phyloP scores from a whole-genome alignment of 1,140 invertebrate species.

The Nasonia giraulti region DNA sequence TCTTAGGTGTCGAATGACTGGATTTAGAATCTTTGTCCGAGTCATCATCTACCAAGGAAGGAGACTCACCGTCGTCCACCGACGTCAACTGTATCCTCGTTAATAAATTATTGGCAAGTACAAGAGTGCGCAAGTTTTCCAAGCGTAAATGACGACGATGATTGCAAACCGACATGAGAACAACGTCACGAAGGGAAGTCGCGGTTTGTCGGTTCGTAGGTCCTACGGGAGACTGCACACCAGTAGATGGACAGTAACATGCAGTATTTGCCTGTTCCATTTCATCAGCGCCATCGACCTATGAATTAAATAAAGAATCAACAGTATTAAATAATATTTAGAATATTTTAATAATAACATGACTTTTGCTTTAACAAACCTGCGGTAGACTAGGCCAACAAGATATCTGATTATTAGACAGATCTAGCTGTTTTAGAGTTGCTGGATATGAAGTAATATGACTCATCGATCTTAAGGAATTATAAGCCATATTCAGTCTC shows the following conservation, averaged over 20 bases:
- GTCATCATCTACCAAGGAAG: slow-evolving; percentile 63
- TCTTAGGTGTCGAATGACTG: slow-evolving; percentile 62
- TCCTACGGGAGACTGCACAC: slow-evolving; percentile 73
- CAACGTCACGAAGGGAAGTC: slow-evolving; percentile 80
- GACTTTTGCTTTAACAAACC: slow-evolving; percentile 60
- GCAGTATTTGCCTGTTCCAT: slow-evolving; percentile 78
- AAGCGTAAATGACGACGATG: slow-evolving; percentile 88
- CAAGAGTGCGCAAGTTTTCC: slow-evolving; percentile 86
- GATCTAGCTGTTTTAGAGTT: slow-evolving; percentile 91
- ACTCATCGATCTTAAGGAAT: slow-evolving; percentile 89
- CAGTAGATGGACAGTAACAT: slow-evolving; percentile 68
- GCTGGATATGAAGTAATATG: slow-evolving; percentile 92
- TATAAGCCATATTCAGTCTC: slow-evolving; percentile 93
- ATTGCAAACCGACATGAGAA: slow-evolving; percentile 86
- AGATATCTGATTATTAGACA: slow-evolving; percentile 94
- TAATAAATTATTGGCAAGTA: slow-evolving; percentile 90
- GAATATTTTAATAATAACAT: not conserved
- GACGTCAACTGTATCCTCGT: slow-evolving; percentile 85
- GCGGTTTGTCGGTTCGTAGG: slow-evolving; percentile 75
- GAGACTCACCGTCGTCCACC: slow-evolving; percentile 80
- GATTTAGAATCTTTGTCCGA: slow-evolving; percentile 62
- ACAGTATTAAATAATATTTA: not conserved
- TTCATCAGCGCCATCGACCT: slow-evolving; percentile 77
- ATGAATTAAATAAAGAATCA: not conserved
- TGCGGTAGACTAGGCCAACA: slow-evolving; percentile 90